Evolutionary conservation across 2,113 vertebrate species (phyloP).

Genomic region (Lepus americanus): DNA sequence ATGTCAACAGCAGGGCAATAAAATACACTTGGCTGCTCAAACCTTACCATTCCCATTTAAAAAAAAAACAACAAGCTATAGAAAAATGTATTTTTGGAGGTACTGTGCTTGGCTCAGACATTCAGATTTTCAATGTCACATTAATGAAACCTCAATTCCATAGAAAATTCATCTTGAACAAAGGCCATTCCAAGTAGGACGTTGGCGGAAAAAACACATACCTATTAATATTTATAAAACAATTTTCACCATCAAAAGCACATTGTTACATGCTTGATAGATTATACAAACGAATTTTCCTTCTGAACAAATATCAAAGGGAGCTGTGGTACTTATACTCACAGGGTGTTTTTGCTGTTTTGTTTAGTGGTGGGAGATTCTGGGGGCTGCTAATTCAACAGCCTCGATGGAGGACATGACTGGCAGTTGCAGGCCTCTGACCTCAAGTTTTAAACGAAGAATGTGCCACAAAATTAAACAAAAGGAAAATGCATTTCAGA

Average conservation of each 20-base stretch:
- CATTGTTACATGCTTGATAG: slow-evolving; percentile 86
- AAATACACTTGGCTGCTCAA: slow-evolving; percentile 65
- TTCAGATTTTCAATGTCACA: slow-evolving; percentile 71
- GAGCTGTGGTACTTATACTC: slow-evolving; percentile 75
- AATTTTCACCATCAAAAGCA: slow-evolving; percentile 86
- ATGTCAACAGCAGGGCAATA: slow-evolving; percentile 29
- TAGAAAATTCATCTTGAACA: slow-evolving; percentile 82
- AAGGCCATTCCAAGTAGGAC: slow-evolving; percentile 76
- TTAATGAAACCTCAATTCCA: slow-evolving; percentile 81
- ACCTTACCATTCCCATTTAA: slow-evolving; percentile 68
- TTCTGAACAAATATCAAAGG: slow-evolving; percentile 85
- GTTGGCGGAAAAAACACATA: slow-evolving; percentile 73
- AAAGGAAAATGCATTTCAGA: slow-evolving; percentile 80
- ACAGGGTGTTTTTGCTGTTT: slow-evolving; percentile 77
- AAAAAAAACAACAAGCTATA: slow-evolving; percentile 43
- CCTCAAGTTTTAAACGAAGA: slow-evolving; percentile 75
- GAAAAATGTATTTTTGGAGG: slow-evolving; percentile 58
- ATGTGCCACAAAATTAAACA: slow-evolving; percentile 79
- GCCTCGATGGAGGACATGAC: slow-evolving; percentile 63
- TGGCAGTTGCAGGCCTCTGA: slow-evolving; percentile 74
- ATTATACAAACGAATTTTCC: slow-evolving; percentile 86
- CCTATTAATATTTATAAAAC: slow-evolving; percentile 91
- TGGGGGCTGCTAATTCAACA: slow-evolving; percentile 82
- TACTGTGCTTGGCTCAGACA: slow-evolving; percentile 63
- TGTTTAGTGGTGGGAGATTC: slow-evolving; percentile 75